Percentiles rank a stretch among this genome's conserved stretches.
Conservation (phyloP, 1,140 invertebrate species). For the Augochlora pura region DNA sequence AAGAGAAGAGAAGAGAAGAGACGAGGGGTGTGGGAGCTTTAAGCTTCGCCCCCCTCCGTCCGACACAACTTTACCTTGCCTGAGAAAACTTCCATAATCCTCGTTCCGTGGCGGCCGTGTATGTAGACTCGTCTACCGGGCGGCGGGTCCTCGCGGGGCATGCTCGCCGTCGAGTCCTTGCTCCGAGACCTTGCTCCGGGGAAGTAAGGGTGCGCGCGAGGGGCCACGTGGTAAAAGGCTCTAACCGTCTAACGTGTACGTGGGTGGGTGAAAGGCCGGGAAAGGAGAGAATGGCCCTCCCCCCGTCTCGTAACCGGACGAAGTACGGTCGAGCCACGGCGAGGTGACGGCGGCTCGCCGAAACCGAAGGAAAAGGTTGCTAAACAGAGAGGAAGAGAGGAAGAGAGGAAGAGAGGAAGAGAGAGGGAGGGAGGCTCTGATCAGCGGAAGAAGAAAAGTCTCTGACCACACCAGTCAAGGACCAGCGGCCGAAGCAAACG, state of each 20-base stretch:
- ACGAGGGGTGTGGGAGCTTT: conserved; percentile 50
- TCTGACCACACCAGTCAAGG: conserved; percentile 42
- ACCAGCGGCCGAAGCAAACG: conserved; percentile 37
- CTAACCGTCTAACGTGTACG: conserved; percentile 4
- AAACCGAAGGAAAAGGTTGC: conserved; percentile 3
- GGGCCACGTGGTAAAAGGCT: conserved; percentile 40
- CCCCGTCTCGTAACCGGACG: conserved; percentile 11
- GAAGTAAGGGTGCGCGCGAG: conserved; percentile 17
- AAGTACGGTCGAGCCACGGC: not conserved
- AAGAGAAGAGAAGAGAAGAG: too few species aligned
- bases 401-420: not conserved
- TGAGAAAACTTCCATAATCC: conserved; percentile 65
- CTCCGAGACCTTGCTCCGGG: too few species aligned
- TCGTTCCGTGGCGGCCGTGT: conserved; percentile 55
- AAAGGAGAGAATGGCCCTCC: conserved; percentile 21
- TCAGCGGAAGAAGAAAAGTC: conserved; percentile 30
- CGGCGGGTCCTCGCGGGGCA: conserved; percentile 27
- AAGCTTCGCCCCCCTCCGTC: conserved; percentile 44
- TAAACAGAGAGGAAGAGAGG: conserved; percentile 18
- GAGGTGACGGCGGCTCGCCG: not conserved
- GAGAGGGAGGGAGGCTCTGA: conserved; percentile 18
- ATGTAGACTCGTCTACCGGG: conserved; percentile 23
- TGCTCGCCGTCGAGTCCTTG: not conserved
- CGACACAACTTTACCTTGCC: conserved; percentile 60
- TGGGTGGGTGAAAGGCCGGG: not conserved